A percentile compares a stretch with the other conserved stretches of the same genome.
Evolutionary conservation across 2,797 vertebrate species (phyloP).

Genomic region (Cephalopachus bancanus): DNA sequence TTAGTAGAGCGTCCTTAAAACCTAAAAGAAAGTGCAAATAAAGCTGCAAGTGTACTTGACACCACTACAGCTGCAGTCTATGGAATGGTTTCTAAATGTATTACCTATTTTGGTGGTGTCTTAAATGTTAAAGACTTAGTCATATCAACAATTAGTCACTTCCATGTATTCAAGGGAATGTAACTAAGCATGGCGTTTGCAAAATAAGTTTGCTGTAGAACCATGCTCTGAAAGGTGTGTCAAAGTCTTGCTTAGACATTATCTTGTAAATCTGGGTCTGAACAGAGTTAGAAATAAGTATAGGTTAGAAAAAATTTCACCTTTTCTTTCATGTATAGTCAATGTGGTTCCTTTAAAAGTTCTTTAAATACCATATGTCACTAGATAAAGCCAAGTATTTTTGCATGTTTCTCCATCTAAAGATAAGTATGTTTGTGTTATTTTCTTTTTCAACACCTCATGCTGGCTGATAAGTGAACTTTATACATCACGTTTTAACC

Average conservation of each 20-base stretch:
- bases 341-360: background rate
- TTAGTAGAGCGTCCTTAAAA: background rate
- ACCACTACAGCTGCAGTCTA: background rate
- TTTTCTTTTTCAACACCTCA: background rate
- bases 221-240: background rate
- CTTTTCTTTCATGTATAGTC: background rate
- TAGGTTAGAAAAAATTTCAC: background rate
- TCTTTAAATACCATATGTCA: background rate
- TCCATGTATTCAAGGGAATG: background rate
- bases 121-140: background rate
- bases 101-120: background rate
- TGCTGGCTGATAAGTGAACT: background rate
- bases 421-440: background rate
- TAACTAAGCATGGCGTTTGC: background rate
- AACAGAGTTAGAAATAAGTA: background rate
- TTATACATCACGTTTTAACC: background rate
- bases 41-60: background rate
- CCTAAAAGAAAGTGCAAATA: too few species aligned
- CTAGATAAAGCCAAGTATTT: background rate
- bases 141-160: background rate
- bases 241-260: background rate
- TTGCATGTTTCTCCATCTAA: background rate
- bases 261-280: background rate
- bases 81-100: background rate
- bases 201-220: background rate